Percentiles rank a stretch among this genome's conserved stretches.
phyloP scores from a whole-genome alignment of 2,888 invertebrate genomes.

The Noctua janthe region DNA sequence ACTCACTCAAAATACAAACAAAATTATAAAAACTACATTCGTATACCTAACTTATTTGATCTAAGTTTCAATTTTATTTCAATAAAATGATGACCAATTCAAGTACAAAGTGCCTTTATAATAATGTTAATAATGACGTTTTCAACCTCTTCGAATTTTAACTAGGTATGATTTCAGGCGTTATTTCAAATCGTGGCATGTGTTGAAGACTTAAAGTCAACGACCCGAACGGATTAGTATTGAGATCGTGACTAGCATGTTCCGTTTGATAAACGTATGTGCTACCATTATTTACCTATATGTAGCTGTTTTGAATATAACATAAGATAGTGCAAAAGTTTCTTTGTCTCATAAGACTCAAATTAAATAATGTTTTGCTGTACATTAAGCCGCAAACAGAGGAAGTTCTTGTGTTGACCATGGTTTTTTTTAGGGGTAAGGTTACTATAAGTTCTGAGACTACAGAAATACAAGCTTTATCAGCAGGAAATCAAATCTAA shows the following conservation, averaged over 20 bases:
- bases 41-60: constrained; percentile 13
- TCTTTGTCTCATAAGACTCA: neutral
- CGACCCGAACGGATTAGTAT: constrained; percentile 66
- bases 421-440: neutral
- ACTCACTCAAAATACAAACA: constrained; percentile 61
- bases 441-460: neutral
- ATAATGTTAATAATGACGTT: constrained; percentile 3
- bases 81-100: constrained; percentile 29
- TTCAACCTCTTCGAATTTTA: constrained; percentile 20
- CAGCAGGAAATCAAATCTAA: neutral
- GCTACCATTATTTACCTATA: constrained; percentile 24
- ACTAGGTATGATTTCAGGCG: constrained; percentile 27
- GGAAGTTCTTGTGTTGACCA: neutral
- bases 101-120: constrained; percentile 1
- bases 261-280: constrained; percentile 44
- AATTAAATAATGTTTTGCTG: neutral
- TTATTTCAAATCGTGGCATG: constrained; percentile 57
- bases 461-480: too few relatives aligned
- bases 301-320: constrained; percentile 2
- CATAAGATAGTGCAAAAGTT: neutral
- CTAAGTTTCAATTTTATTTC: constrained; percentile 8
- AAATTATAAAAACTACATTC: constrained; percentile 25
- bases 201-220: constrained; percentile 69
- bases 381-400: neutral
- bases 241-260: constrained; percentile 64